phyloP scores from a whole-genome alignment of 2,888 invertebrate species.

The Spisula solida region DNA sequence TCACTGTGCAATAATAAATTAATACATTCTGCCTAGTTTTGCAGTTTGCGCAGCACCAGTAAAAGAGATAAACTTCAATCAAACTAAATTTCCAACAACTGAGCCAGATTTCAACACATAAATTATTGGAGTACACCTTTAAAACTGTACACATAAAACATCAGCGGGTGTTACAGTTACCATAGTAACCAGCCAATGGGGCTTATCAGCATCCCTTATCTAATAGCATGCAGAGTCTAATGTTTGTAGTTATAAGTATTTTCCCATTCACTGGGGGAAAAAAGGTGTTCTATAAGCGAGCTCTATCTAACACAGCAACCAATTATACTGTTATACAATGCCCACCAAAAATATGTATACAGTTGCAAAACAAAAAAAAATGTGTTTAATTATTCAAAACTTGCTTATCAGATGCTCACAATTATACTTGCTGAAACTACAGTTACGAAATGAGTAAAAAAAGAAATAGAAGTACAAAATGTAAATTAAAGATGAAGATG shows the following conservation, averaged over 20 bases:
- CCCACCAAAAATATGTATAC: too few relatives aligned
- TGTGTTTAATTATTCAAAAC: too few relatives aligned
- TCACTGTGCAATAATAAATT: too few relatives aligned
- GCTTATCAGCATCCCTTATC: constrained; percentile 66
- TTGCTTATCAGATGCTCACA: too few relatives aligned
- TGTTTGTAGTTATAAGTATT: constrained; percentile 27
- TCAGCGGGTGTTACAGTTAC: constrained; percentile 34
- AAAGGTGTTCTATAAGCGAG: neutral
- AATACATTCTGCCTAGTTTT: neutral
- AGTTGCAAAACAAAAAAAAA: too few relatives aligned
- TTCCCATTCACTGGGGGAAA: neutral
- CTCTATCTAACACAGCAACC: neutral
- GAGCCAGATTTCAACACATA: neutral
- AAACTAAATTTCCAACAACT: neutral
- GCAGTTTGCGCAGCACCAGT: neutral
- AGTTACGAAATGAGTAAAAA: too few relatives aligned
- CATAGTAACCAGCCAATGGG: constrained; percentile 68
- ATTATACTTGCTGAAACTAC: too few relatives aligned
- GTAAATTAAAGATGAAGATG: too few relatives aligned
- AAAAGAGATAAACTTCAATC: neutral
- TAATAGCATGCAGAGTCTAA: constrained; percentile 25
- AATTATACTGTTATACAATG: neutral
- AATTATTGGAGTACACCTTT: neutral
- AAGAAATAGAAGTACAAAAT: too few relatives aligned
- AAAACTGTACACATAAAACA: constrained; percentile 10